phyloP scores from a whole-genome alignment of 2,888 invertebrate species.

The Tinea pellionella region DNA sequence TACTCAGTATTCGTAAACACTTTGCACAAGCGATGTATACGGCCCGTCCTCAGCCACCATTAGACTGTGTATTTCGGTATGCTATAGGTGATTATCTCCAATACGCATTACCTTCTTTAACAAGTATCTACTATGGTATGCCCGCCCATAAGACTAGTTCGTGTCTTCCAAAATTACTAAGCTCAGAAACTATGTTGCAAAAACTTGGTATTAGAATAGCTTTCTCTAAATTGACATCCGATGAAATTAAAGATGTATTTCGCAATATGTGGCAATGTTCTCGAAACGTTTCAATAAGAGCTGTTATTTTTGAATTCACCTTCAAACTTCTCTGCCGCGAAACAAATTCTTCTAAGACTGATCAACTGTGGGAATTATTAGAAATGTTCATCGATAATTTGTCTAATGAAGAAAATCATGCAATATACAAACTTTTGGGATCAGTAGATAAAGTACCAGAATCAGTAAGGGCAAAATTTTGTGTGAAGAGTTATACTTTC shows the following conservation, averaged over 20 bases:
- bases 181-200: constrained; percentile 31
- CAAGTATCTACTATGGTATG: constrained; percentile 40
- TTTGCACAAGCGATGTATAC: constrained; percentile 47
- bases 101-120: constrained; percentile 40
- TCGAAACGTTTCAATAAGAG: constrained; percentile 38
- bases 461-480: constrained; percentile 28
- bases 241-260: constrained; percentile 30
- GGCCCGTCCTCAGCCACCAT: constrained; percentile 39
- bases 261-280: constrained; percentile 33
- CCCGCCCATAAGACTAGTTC: not conserved
- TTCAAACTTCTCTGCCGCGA: constrained; percentile 33
- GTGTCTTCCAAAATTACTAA: not conserved
- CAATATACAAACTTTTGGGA: constrained; percentile 32
- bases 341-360: constrained; percentile 26
- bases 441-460: constrained; percentile 28
- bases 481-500: constrained; percentile 36
- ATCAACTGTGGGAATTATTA: constrained; percentile 32
- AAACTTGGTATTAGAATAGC: constrained; percentile 45
- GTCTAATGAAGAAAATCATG: constrained; percentile 36
- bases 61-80: constrained; percentile 33
- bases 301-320: constrained; percentile 37
- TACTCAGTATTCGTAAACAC: constrained; percentile 33
- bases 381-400: constrained; percentile 38
- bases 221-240: constrained; percentile 30
- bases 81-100: constrained; percentile 48